phyloP scores from a whole-genome alignment of 1,140 invertebrate species.

The Sitophilus oryzae region DNA sequence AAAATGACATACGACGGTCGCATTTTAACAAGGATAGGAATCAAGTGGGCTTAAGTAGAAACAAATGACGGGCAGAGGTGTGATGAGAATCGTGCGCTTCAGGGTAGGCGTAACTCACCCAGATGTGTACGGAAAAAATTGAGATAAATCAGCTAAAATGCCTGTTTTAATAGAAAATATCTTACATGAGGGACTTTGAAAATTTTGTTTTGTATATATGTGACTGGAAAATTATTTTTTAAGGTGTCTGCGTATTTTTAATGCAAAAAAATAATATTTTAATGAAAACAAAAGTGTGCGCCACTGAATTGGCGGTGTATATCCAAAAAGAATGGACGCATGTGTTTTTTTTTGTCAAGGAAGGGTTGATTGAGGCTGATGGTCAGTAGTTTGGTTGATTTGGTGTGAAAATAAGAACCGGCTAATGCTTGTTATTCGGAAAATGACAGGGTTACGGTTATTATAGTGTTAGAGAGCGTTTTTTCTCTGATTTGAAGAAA shows the following conservation, averaged over 20 bases:
- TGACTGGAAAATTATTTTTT: no score
- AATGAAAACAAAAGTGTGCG: neutral
- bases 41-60: conserved; percentile 15
- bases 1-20: conserved; percentile 11
- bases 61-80: conserved; percentile 16
- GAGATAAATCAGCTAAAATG: neutral
- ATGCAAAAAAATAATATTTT: neutral
- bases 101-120: neutral
- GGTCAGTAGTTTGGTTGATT: neutral
- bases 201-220: no score
- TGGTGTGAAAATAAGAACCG: conserved; percentile 6
- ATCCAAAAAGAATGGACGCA: neutral
- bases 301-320: neutral
- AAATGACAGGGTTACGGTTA: neutral
- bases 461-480: neutral
- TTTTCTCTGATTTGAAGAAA: no score
- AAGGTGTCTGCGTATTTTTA: no score
- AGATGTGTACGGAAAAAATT: neutral
- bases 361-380: neutral
- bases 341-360: conserved; percentile 1
- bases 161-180: neutral
- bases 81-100: neutral
- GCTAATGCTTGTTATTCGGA: neutral
- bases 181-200: neutral
- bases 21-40: neutral